Percentiles rank a stretch among this genome's conserved stretches.
Conservation (phyloP, 1,140 invertebrate genomes). For the Ips typographus region DNA sequence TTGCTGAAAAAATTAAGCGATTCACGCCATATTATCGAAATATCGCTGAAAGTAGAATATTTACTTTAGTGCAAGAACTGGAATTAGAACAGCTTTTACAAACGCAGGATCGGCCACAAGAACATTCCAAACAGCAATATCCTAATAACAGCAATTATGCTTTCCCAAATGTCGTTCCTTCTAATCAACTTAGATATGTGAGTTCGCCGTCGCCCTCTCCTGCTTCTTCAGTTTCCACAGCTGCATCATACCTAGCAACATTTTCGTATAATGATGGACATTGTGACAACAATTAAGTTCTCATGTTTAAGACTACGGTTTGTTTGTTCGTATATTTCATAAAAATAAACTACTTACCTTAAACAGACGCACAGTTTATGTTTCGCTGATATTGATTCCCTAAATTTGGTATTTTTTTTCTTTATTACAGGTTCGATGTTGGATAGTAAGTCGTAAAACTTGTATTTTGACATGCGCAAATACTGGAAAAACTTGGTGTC, state of each 20-base stretch:
- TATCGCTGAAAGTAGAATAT: neutral
- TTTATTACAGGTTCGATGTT: neutral
- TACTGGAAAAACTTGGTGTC: constrained; percentile 16
- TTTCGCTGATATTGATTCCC: neutral
- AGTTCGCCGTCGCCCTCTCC: no score
- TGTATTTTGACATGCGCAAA: neutral
- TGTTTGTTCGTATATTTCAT: neutral
- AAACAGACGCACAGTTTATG: neutral
- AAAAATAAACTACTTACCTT: neutral
- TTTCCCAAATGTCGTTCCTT: neutral
- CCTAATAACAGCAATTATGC: neutral
- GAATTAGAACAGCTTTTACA: neutral
- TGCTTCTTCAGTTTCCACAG: no score
- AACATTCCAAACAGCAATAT: no score
- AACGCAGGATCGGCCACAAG: no score
- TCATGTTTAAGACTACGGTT: neutral
- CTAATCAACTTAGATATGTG: no score
- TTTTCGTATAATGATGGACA: neutral
- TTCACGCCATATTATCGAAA: constrained; percentile 2
- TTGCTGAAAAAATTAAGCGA: neutral
- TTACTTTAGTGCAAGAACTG: neutral
- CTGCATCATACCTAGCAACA: neutral
- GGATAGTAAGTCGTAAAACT: neutral
- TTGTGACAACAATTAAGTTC: neutral
- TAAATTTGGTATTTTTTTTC: neutral